Percentiles rank a stretch among this genome's conserved stretches.
Evolutionary conservation across 2,888 invertebrate genomes (phyloP).

Genomic region (Callyntrura guangdongensis): DNA sequence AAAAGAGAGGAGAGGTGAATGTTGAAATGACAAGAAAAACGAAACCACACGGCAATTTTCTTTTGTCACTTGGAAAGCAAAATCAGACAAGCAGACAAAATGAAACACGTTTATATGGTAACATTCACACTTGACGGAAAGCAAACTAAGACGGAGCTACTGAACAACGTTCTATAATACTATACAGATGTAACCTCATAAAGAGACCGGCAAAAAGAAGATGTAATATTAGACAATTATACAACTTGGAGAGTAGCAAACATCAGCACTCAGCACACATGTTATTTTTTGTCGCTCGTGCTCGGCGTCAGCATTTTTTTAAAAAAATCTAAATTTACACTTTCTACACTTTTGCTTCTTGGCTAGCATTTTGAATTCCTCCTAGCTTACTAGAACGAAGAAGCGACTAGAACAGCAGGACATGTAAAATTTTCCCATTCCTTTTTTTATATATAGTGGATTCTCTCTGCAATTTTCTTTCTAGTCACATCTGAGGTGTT

Average conservation of each 20-base stretch:
- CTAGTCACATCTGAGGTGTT: neutral
- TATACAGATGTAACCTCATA: too few species aligned
- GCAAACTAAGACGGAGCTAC: too few species aligned
- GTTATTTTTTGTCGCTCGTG: slow-evolving; percentile 5
- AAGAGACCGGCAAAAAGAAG: too few species aligned
- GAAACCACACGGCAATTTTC: neutral
- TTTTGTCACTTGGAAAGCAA: neutral
- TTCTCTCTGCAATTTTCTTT: neutral
- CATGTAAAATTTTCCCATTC: neutral
- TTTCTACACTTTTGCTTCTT: slow-evolving; percentile 12
- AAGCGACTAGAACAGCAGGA: neutral
- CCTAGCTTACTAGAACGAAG: neutral
- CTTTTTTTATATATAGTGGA: slow-evolving; percentile 22
- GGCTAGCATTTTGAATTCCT: slow-evolving; percentile 23
- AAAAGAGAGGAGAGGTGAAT: too few species aligned
- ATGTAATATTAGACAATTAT: too few species aligned
- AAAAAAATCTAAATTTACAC: slow-evolving; percentile 55
- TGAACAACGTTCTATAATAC: too few species aligned
- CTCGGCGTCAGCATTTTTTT: neutral
- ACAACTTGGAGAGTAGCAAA: too few species aligned
- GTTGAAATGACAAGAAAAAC: neutral
- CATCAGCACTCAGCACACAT: slow-evolving; percentile 13
- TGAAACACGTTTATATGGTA: slow-evolving; percentile 16
- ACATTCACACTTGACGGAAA: neutral
- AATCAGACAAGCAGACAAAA: neutral